phyloP scores from a whole-genome alignment of 2,113 vertebrate species.

The Oxyura jamaicensis region DNA sequence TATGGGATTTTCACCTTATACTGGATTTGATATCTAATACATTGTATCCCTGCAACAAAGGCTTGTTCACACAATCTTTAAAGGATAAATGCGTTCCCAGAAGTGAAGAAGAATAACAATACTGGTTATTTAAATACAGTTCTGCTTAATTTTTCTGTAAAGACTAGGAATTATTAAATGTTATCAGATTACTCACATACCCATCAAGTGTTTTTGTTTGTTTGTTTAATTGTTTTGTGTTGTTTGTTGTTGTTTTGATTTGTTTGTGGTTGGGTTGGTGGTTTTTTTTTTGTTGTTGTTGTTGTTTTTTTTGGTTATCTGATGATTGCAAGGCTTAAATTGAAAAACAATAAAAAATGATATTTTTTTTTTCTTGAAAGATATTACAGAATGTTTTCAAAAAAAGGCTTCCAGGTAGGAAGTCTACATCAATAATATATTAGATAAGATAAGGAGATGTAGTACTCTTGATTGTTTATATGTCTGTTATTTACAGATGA shows the following conservation, averaged over 20 bases:
- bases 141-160: background rate
- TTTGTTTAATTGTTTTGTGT: background rate
- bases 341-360: constrained; percentile 14
- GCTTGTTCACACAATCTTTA: background rate
- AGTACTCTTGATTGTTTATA: background rate
- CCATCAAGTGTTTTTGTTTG: background rate
- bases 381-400: constrained; percentile 76
- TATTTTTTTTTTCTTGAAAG: constrained; percentile 70
- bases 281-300: background rate
- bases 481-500: background rate
- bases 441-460: constrained; percentile 14
- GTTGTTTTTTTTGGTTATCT: constrained; percentile 66
- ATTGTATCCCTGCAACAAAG: background rate
- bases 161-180: background rate
- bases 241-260: background rate
- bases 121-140: background rate
- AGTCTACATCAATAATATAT: constrained; percentile 77
- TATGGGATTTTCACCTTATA: background rate
- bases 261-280: too few relatives aligned
- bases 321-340: constrained; percentile 75
- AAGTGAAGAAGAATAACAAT: background rate
- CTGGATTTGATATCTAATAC: background rate
- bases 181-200: background rate
- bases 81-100: background rate
- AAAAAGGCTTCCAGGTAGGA: constrained; percentile 75